phyloP scores from a whole-genome alignment of 2,888 invertebrate genomes.

The Taenaris catops region DNA sequence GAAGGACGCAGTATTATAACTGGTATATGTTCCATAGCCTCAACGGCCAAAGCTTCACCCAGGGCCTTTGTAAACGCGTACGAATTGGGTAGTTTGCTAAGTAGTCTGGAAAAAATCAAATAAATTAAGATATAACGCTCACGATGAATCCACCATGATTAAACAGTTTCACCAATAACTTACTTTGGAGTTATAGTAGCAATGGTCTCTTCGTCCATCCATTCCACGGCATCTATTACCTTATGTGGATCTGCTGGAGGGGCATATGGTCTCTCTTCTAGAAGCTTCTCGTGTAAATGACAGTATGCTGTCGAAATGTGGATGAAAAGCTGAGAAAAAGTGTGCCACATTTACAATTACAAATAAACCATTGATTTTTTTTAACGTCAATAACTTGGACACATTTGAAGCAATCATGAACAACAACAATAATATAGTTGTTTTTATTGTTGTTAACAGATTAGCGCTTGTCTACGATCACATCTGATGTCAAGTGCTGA shows the following conservation, averaged over 20 bases:
- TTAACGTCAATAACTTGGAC: too few species aligned
- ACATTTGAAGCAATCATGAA: too few species aligned
- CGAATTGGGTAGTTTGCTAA: constrained; percentile 91
- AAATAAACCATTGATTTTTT: too few species aligned
- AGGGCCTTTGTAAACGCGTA: constrained; percentile 97
- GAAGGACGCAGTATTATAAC: constrained; percentile 91
- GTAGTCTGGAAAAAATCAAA: constrained; percentile 68
- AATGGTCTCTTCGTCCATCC: constrained; percentile 86
- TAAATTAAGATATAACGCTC: too few species aligned
- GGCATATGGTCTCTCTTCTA: constrained; percentile 93
- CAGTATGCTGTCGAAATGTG: constrained; percentile 96
- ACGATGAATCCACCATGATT: too few species aligned
- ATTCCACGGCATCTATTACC: constrained; percentile 87
- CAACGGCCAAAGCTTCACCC: constrained; percentile 90
- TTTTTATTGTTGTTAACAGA: too few species aligned
- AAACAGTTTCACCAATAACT: too few species aligned
- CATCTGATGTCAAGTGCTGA: too few species aligned
- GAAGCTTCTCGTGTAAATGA: constrained; percentile 89
- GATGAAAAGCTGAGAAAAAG: constrained; percentile 79
- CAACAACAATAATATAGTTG: too few species aligned
- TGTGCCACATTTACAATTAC: too few species aligned
- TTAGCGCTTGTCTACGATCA: too few species aligned
- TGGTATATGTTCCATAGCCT: constrained; percentile 88
- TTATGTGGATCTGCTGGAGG: constrained; percentile 88
- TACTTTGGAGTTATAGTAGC: constrained; percentile 57